Conservation (phyloP, 1,140 invertebrate genomes). For the Pinna nobilis region DNA sequence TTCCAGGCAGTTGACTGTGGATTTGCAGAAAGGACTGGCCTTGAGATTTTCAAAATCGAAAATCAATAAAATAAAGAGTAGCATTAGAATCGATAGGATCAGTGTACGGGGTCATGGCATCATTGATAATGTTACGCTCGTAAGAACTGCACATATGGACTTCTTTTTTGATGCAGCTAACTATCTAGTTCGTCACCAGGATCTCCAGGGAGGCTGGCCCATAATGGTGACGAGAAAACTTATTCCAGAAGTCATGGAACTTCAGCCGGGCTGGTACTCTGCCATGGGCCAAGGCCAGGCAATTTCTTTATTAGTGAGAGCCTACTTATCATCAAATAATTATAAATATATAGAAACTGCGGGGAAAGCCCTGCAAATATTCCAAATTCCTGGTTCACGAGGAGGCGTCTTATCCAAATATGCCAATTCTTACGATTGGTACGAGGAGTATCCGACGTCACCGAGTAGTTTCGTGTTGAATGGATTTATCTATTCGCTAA, state of each 20-base stretch:
- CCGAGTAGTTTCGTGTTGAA: conserved; percentile 97
- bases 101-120: conserved; percentile 84
- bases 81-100: conserved; percentile 61
- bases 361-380: conserved; percentile 86
- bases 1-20: conserved; percentile 91
- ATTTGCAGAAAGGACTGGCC: conserved; percentile 91
- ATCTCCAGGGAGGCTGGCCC: conserved; percentile 94
- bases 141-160: conserved; percentile 81
- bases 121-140: conserved; percentile 70
- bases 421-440: conserved; percentile 89
- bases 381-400: conserved; percentile 80
- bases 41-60: conserved; percentile 62
- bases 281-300: conserved; percentile 99
- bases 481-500: conserved; percentile 98
- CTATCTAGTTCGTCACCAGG: conserved; percentile 95
- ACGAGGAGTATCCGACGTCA: conserved; percentile 98
- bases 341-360: conserved; percentile 87
- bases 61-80: conserved; percentile 57
- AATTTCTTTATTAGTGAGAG: conserved; percentile 92
- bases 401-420: conserved; percentile 91
- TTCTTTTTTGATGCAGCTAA: conserved; percentile 94
- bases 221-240: conserved; percentile 93
- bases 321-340: conserved; percentile 88
- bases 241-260: conserved; percentile 82
- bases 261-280: conserved; percentile 94